Percentiles rank a stretch among this genome's conserved stretches.
These are phyloP conservation scores for Laothoe populi DNA, from an alignment of 2,888 invertebrate genomes.

Conservation along the genomic window DNA sequence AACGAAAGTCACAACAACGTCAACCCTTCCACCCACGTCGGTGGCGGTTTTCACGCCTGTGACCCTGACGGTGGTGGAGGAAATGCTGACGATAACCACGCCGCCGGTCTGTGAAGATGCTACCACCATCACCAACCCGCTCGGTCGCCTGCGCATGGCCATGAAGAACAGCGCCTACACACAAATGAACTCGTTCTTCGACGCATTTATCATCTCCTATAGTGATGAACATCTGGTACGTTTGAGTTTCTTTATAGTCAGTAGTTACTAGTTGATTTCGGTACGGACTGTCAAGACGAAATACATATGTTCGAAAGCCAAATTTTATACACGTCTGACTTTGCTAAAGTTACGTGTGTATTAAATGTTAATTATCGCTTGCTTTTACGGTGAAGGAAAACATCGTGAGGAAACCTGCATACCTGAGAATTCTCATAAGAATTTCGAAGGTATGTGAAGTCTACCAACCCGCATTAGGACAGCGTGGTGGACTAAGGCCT, in stretches of 20 bases:
- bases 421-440: no score
- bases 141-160: constrained; percentile 76
- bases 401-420: no score
- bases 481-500: no score
- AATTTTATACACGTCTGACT: no score
- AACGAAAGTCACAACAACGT: constrained; percentile 42
- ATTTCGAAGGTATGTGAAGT: no score
- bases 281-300: no score
- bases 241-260: background rate
- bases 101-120: constrained; percentile 61
- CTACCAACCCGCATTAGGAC: no score
- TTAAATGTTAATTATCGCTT: no score
- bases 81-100: constrained; percentile 48
- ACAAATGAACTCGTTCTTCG: constrained; percentile 73
- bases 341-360: no score
- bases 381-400: no score
- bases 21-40: constrained; percentile 42
- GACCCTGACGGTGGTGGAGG: constrained; percentile 53
- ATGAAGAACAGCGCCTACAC: constrained; percentile 73
- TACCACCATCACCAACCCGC: constrained; percentile 53
- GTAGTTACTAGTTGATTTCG: background rate
- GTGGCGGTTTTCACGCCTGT: constrained; percentile 42
- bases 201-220: constrained; percentile 91
- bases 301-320: no score
- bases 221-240: constrained; percentile 92